Conservation (phyloP, 2,888 invertebrate species). For the Euplagia quadripunctaria region DNA sequence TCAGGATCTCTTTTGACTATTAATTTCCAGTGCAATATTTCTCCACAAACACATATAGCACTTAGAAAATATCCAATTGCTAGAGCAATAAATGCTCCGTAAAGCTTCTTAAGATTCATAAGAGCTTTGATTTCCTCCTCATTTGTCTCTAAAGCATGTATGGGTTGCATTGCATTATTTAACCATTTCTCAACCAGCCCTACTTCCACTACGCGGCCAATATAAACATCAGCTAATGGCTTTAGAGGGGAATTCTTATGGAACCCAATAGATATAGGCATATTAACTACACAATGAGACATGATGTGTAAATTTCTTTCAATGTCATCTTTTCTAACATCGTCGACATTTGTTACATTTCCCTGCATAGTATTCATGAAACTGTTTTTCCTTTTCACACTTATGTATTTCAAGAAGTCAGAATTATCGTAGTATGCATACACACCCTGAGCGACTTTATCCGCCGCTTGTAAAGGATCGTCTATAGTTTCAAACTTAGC, state of each 20-base stretch:
- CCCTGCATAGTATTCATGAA: constrained; percentile 60
- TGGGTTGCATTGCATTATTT: constrained; percentile 90
- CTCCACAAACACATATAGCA: constrained; percentile 85
- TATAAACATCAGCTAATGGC: constrained; percentile 89
- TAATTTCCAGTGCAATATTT: constrained; percentile 90
- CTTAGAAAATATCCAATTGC: constrained; percentile 90
- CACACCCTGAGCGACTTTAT: constrained; percentile 89
- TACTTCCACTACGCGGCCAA: constrained; percentile 90
- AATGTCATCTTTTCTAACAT: constrained; percentile 45
- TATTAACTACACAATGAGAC: constrained; percentile 92
- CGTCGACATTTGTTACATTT: constrained; percentile 63
- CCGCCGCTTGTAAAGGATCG: constrained; percentile 89
- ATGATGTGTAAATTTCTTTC: constrained; percentile 92
- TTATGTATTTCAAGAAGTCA: constrained; percentile 90
- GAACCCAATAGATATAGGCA: constrained; percentile 93
- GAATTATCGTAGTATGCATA: constrained; percentile 94
- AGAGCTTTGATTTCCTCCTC: constrained; percentile 90
- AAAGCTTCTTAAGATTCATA: constrained; percentile 92
- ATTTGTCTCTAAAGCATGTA: constrained; percentile 85
- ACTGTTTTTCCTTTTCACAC: constrained; percentile 85
- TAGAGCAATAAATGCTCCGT: constrained; percentile 92
- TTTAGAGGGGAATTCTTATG: constrained; percentile 94
- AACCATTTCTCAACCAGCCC: constrained; percentile 94
- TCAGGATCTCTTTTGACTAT: constrained; percentile 89
- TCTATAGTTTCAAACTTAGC: constrained; percentile 89